Evolutionary conservation across 2,797 vertebrate genomes (phyloP).

Genomic region (Bradypodion ventrale): DNA sequence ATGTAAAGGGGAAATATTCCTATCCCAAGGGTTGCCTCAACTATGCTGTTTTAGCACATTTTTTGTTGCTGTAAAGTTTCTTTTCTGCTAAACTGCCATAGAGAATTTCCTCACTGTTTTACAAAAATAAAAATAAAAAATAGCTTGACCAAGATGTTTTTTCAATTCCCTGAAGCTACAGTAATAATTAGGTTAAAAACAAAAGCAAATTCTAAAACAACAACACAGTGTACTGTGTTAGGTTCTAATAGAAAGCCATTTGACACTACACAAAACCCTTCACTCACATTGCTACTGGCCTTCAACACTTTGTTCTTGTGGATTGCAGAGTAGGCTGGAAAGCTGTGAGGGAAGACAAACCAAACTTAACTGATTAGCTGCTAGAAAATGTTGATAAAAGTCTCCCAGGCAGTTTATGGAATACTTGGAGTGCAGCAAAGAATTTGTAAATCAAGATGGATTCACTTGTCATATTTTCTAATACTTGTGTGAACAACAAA

Average conservation of each 20-base stretch:
- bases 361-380: slow-evolving; percentile 33
- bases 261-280: neutral
- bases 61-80: neutral
- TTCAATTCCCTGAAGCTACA: neutral
- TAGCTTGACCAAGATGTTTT: neutral
- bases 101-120: neutral
- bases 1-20: neutral
- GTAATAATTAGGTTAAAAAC: neutral
- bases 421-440: slow-evolving; percentile 28
- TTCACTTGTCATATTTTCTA: slow-evolving; percentile 13
- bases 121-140: too few species aligned
- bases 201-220: neutral
- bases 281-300: slow-evolving; percentile 29
- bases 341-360: slow-evolving; percentile 7
- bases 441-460: neutral
- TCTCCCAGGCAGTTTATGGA: too few species aligned
- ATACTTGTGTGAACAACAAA: slow-evolving; percentile 25
- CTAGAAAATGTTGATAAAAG: too few species aligned
- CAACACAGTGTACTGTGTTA: neutral
- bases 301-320: neutral
- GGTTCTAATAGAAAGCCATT: neutral
- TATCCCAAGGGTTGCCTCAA: neutral
- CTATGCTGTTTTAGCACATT: neutral
- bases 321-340: too few species aligned
- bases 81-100: neutral